Evolutionary conservation across 2,113 vertebrate genomes (phyloP).

Genomic region (Gnathonemus echidnorhynchus): DNA sequence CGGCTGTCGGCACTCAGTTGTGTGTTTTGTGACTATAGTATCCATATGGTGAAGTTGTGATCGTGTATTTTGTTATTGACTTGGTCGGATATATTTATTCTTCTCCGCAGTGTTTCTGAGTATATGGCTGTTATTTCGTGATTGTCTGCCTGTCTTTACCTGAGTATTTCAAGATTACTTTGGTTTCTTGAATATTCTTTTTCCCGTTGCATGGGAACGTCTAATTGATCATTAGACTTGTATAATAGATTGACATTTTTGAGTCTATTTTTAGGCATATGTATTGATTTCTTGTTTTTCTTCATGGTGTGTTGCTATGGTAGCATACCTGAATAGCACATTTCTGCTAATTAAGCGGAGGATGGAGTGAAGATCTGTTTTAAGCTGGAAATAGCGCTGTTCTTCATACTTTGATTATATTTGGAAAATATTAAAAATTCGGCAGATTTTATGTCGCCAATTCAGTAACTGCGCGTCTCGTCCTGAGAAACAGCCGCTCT

Average conservation of each 20-base stretch:
- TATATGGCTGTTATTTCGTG: background rate
- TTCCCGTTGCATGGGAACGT: background rate
- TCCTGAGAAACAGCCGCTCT: background rate
- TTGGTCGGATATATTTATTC: background rate
- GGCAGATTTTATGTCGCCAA: background rate
- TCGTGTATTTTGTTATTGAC: background rate
- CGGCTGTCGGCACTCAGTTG: background rate
- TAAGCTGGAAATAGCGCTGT: background rate
- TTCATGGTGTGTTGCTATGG: conserved; percentile 14
- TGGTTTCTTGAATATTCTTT: background rate
- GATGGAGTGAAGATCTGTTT: background rate
- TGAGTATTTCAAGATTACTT: background rate
- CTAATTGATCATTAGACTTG: background rate
- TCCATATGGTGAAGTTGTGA: background rate
- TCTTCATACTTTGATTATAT: background rate
- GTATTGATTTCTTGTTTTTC: background rate
- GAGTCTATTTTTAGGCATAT: background rate
- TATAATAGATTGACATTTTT: conserved; percentile 12
- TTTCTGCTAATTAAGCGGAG: background rate
- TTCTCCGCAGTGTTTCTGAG: background rate
- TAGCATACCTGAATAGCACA: conserved; percentile 16
- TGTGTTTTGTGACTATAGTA: background rate
- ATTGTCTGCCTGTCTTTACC: background rate
- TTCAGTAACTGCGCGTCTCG: background rate
- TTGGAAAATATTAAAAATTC: background rate